Base-by-base conservation (phyloP, 2,888 invertebrate genomes). In the Philaethria dido region DNA sequence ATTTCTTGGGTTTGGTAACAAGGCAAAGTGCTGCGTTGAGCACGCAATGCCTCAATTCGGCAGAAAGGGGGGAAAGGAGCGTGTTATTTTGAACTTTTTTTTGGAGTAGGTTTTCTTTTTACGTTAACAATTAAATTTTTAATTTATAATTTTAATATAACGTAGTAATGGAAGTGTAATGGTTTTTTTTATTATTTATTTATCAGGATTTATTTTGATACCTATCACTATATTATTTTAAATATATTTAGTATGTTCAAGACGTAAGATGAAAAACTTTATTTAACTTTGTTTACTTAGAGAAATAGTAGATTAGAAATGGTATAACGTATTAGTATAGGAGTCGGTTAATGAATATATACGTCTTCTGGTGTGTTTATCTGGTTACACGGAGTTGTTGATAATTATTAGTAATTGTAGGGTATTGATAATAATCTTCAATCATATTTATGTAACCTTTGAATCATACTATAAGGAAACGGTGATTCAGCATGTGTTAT, bases 261-360 rank as follows among this genome's bases (percentile, higher is more conserved):
- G 13, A 13, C 39, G 13, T 39, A 33, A 33, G 1, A 39, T 11
- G 39, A 39, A 39, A 2, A 8, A 33, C 33, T 33, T 33, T 39
- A 39, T 6, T 39, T 39, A 48, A 22, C 6, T 48, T 22, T 48
- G 22, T 48, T 48, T 48, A 22, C 22, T 48, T 48, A 22, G 48
- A 22, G 14, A 48, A 48, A 22, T 48, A n/a, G 22, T 48, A 22
- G 48, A 48, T 48, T 25, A 52, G 50, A 29, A 16, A 29, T 52
- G 25, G 16, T 16, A 11, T 52, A 52, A 52, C 50, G 3, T 16
- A 29, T 29, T 29, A 52, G 50, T 29, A 50, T 29, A 16, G 50
- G 9, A 52, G 16, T 29, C 50, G 16, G 11, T 29, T 52, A 52
- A 52, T 52, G 50, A 52, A 29, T 16, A 52, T 52, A 29, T 52